Percentiles rank a stretch among this genome's conserved stretches.
Conservation (phyloP, 2,113 vertebrate species). For the Nothocercus nigrocapillus region DNA sequence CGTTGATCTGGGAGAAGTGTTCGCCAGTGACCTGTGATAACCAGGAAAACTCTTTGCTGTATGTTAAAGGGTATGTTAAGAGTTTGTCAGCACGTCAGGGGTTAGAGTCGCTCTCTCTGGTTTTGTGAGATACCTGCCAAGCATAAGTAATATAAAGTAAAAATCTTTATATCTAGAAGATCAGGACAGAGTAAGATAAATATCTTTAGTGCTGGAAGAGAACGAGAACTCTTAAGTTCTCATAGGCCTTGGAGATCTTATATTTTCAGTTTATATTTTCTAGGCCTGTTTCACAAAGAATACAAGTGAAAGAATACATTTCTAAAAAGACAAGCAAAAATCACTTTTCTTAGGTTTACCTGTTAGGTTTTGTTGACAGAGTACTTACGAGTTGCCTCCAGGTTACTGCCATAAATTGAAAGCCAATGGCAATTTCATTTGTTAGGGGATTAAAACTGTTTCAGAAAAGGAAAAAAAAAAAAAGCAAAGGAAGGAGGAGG, state of each 20-base stretch:
- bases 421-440: slow-evolving; percentile 44
- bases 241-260: not conserved
- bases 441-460: slow-evolving; percentile 29
- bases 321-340: not conserved
- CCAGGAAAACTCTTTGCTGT: not conserved
- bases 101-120: not conserved
- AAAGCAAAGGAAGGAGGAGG: not conserved
- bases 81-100: not conserved
- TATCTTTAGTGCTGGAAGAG: not conserved
- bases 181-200: not conserved
- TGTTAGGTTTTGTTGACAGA: not conserved
- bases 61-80: not conserved
- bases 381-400: not conserved
- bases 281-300: slow-evolving; percentile 2
- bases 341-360: not conserved
- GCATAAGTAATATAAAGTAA: not conserved
- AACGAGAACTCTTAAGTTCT: not conserved
- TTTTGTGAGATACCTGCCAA: not conserved
- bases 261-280: not conserved
- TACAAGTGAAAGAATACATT: not conserved
- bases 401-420: slow-evolving; percentile 48
- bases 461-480: not conserved
- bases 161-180: not conserved
- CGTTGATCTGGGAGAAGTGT: not conserved
- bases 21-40: not conserved